Evolutionary conservation across 2,888 invertebrate species (phyloP).

Genomic region (Cosmopolites sordidus): DNA sequence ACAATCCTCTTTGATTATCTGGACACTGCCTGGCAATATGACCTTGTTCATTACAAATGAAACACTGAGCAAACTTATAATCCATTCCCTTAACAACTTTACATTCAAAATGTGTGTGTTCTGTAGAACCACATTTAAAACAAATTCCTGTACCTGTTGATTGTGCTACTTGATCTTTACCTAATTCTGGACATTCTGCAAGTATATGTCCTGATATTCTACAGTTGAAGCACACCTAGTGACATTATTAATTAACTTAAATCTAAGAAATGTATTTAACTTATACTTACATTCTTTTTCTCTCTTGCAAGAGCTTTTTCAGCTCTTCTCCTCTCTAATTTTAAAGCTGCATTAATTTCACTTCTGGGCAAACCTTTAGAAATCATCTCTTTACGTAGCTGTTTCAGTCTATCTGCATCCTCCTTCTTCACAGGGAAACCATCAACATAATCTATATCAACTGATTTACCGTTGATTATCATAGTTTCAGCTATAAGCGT

Average conservation of each 20-base stretch:
- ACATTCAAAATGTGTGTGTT: slow-evolving; percentile 74
- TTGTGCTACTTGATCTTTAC: slow-evolving; percentile 48
- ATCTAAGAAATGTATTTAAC: background rate
- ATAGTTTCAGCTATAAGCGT: slow-evolving; percentile 47
- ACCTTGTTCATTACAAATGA: slow-evolving; percentile 82
- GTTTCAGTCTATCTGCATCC: slow-evolving; percentile 61
- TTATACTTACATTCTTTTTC: slow-evolving; percentile 64
- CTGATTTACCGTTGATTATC: slow-evolving; percentile 60
- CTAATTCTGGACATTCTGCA: slow-evolving; percentile 73
- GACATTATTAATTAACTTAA: background rate
- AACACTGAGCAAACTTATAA: slow-evolving; percentile 81
- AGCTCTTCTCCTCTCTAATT: slow-evolving; percentile 65
- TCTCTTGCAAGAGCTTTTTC: slow-evolving; percentile 66
- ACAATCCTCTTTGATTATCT: slow-evolving; percentile 76
- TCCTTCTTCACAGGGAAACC: slow-evolving; percentile 69
- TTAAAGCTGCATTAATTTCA: slow-evolving; percentile 63
- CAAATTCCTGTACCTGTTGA: slow-evolving; percentile 64
- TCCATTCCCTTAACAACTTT: slow-evolving; percentile 62
- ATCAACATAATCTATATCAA: slow-evolving; percentile 61
- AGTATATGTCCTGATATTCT: slow-evolving; percentile 73
- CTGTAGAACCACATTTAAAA: slow-evolving; percentile 87
- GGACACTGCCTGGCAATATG: slow-evolving; percentile 86
- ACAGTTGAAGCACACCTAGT: slow-evolving; percentile 73
- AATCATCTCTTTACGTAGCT: slow-evolving; percentile 61
- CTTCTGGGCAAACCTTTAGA: slow-evolving; percentile 64